Evolutionary conservation across 2,888 invertebrate species (phyloP), one percentile per base, ranked within the genome.

Genomic region (Acrobeloides nanus): DNA sequence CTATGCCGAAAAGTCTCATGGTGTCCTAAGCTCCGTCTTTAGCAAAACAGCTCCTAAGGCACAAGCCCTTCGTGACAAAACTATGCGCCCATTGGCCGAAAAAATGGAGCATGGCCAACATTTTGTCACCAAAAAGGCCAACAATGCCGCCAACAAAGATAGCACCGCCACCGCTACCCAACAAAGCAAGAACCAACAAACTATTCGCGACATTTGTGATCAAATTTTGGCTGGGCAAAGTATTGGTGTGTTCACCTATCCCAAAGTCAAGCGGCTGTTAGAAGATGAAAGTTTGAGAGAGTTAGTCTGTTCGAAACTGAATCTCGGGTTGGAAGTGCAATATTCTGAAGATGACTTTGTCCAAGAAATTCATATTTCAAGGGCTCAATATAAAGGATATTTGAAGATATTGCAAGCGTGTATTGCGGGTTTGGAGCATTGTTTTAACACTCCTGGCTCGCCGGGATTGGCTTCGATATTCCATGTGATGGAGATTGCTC

Each of bases 271-370:
- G 15, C 44, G 64, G 10, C 78, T 99, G 24, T 90, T 99, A 89
- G 95, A 97, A 75, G 95, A 99, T 75, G 97, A 99, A 77, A 92
- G 88, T 38, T 90, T 95, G 76, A 81, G 97, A 27, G 92, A 89
- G 74, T 84, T 97, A 77, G 87, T 93, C 31, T 83, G 97, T 38
- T 87, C 87, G 60, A 88, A 92, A 74, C 80, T 99, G 3, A 97
- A 97, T 76, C 84, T 86, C 66, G 90, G 90, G 42, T 81, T 92
- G 46, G 90, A 89, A 68, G 83, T 84, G 62, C 93, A 88, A 77
- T 85, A 92, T 49, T 88, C 89, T 0, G 89, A 89, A 74, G 95
- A 78, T 46, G 75, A 93, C 78, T 88, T 89, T 75, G 86, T 97
- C 34, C 93, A 93, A 69, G 95, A 97, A 80, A 87, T 93, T 79